Percentiles rank a stretch among this genome's conserved stretches.
Conservation (phyloP, 2,797 vertebrate genomes). For the Amazona ochrocephala region DNA sequence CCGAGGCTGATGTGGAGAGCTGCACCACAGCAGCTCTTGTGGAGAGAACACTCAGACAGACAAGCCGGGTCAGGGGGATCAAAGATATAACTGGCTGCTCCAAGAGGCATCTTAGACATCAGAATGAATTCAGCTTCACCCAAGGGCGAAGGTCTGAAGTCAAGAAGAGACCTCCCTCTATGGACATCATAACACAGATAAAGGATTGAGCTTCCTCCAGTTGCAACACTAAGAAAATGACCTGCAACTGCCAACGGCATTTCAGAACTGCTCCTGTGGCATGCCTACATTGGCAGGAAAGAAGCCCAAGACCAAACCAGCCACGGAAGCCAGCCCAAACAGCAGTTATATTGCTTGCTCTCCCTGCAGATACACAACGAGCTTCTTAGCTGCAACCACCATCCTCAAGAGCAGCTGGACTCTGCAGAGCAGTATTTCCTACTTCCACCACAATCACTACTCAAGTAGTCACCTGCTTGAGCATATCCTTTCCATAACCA, state of each 20-base stretch:
- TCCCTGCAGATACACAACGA: neutral
- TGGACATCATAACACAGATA: accelerated
- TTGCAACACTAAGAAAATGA: neutral
- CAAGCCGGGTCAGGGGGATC: neutral
- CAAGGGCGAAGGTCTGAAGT: neutral
- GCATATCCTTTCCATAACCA: neutral
- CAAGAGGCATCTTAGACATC: neutral
- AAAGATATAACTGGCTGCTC: neutral
- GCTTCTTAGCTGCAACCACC: neutral
- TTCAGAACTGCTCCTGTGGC: neutral
- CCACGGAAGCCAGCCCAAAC: neutral
- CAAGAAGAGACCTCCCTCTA: neutral
- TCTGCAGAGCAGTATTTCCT: neutral
- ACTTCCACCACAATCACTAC: neutral
- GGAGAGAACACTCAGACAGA: neutral
- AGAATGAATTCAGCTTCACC: neutral
- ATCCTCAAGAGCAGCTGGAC: neutral
- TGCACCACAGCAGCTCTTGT: neutral
- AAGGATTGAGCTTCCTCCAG: neutral
- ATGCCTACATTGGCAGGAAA: neutral
- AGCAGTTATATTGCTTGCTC: neutral
- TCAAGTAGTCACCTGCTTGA: neutral
- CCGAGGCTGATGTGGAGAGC: neutral
- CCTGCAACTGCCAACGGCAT: neutral
- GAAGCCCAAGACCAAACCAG: neutral